These are phyloP conservation scores for Athalia circularis DNA, from an alignment of 2,888 invertebrate genomes.

Conservation along the genomic window DNA sequence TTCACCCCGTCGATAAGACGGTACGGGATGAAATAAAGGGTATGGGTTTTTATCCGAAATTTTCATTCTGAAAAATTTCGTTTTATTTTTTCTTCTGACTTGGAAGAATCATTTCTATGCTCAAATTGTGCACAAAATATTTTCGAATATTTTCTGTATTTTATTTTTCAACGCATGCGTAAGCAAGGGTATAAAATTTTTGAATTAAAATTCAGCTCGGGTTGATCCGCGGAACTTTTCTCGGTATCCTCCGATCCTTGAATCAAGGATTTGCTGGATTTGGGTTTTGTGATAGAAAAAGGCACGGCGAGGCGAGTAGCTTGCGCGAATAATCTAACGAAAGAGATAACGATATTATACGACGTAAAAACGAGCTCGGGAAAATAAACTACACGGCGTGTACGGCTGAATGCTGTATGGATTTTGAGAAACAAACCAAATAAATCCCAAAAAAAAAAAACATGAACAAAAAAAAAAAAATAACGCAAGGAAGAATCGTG, in stretches of 20 bases:
- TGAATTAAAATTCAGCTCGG: conserved; percentile 28
- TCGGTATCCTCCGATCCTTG: conserved; percentile 36
- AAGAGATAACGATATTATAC: too few species aligned
- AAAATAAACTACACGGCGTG: too few species aligned
- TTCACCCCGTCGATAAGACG: conserved; percentile 27
- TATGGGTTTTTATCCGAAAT: background rate
- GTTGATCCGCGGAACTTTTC: conserved; percentile 18
- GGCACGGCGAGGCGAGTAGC: background rate
- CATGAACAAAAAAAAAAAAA: too few species aligned
- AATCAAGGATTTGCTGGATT: conserved; percentile 19
- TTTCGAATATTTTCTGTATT: background rate
- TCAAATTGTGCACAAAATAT: too few species aligned
- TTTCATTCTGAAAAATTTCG: background rate
- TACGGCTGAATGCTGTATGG: too few species aligned
- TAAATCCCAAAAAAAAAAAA: too few species aligned
- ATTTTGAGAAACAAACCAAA: too few species aligned
- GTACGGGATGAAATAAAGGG: background rate
- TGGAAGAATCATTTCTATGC: too few species aligned
- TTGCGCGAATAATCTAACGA: background rate
- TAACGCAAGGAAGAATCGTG: too few species aligned
- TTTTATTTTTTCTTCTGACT: background rate
- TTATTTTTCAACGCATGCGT: background rate
- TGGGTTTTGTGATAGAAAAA: background rate
- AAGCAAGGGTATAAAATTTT: background rate
- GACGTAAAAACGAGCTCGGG: too few species aligned